Percentiles rank a stretch among this genome's conserved stretches.
Evolutionary conservation across 1,140 invertebrate genomes (phyloP).

Genomic region (Nomia melanderi): DNA sequence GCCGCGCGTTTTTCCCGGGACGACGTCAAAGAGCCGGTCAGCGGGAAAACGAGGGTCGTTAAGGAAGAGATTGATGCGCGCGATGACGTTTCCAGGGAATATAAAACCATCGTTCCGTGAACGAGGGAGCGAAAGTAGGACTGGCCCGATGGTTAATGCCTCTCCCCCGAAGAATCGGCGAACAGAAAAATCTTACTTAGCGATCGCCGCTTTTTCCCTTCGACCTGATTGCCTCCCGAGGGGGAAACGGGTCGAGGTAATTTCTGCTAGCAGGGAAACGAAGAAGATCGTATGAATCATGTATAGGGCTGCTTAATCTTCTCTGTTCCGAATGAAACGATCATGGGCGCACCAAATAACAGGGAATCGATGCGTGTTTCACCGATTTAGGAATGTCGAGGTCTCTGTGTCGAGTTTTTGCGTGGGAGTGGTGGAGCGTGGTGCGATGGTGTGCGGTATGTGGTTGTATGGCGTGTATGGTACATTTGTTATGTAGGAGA

Average conservation of each 20-base stretch:
- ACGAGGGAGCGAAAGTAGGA: neutral
- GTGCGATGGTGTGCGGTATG: no score
- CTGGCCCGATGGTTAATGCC: conserved; percentile 18
- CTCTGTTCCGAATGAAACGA: no score
- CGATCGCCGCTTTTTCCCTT: conserved; percentile 16
- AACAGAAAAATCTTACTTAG: conserved; percentile 27
- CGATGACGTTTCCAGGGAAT: conserved; percentile 29
- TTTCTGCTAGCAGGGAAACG: conserved; percentile 5
- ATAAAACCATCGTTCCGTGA: conserved; percentile 20
- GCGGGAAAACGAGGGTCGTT: conserved; percentile 25
- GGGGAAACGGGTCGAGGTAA: neutral
- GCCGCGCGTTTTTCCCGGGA: neutral
- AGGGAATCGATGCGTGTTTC: no score
- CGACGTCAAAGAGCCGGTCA: conserved; percentile 18
- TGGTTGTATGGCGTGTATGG: no score
- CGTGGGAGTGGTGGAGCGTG: no score
- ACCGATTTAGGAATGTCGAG: no score
- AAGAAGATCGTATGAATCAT: neutral
- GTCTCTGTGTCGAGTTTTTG: no score
- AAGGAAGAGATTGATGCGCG: conserved; percentile 25
- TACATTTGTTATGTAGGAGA: no score
- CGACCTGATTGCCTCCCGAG: no score
- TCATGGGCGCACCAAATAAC: no score
- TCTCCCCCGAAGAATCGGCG: conserved; percentile 10
- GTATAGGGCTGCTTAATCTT: no score